phyloP scores from a whole-genome alignment of 92 coral and sea anemone species.

The Siderastrea siderea region DNA sequence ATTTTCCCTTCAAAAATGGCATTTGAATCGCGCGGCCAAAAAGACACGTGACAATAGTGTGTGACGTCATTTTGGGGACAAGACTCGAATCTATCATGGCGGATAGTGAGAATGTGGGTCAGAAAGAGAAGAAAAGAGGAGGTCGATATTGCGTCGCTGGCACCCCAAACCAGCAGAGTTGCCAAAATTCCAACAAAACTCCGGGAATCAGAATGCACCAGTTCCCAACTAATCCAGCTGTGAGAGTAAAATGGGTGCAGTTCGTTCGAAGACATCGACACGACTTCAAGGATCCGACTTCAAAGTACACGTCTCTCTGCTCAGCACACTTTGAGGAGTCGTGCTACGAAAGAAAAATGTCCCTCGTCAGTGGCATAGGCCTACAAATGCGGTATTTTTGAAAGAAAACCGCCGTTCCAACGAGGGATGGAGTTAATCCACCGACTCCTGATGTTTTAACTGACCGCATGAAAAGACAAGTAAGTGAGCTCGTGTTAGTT shows the following conservation, averaged over 20 bases:
- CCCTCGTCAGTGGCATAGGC: not conserved
- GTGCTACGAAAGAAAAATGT: slow-evolving; percentile 16
- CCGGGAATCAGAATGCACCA: too few species aligned
- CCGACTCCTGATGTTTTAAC: slow-evolving; percentile 13
- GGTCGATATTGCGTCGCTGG: too few species aligned
- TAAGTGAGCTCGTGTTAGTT: not conserved
- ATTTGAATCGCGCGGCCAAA: too few species aligned
- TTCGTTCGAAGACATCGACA: slow-evolving; percentile 46
- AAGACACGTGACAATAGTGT: too few species aligned
- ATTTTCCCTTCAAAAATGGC: too few species aligned
- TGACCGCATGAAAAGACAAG: slow-evolving; percentile 46
- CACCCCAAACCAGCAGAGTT: too few species aligned
- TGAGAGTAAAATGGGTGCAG: slow-evolving; percentile 41
- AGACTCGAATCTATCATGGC: too few species aligned
- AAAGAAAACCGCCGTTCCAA: slow-evolving; percentile 20
- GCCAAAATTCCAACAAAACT: too few species aligned
- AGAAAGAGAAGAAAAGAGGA: too few species aligned
- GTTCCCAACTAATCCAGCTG: slow-evolving; percentile 30
- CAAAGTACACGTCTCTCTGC: slow-evolving; percentile 28
- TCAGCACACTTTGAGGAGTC: slow-evolving; percentile 24
- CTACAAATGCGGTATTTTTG: not conserved
- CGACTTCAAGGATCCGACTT: slow-evolving; percentile 33
- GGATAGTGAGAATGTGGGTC: too few species aligned
- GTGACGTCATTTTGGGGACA: too few species aligned
- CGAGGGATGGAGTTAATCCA: slow-evolving; percentile 2